Evolutionary conservation across 2,797 vertebrate genomes (phyloP), one percentile per base, ranked within the genome.

Genomic region (Melopsittacus undulatus): DNA sequence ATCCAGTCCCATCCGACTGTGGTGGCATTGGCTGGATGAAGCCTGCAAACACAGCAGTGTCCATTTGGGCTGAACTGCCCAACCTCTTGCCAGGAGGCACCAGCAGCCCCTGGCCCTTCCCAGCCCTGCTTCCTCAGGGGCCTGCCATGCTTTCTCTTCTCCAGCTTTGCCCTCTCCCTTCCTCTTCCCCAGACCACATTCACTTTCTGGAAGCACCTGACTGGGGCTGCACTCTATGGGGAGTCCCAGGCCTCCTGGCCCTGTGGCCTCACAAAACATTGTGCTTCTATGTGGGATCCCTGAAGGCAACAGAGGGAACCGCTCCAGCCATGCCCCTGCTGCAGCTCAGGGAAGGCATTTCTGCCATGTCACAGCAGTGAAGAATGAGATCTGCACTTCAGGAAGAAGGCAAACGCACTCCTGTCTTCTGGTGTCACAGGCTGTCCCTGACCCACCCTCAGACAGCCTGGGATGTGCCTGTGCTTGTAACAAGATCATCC

Each of bases 1-100:
- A 98, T 98, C 99, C 99, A 99, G 96, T 99, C 98, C 99, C 99
- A 99, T 29, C 98, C 98, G 93, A 99, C 96, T 0, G 98, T 98
- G 63, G 95, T 46, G 73, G 77, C 77, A 77, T 98, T 98, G 84
- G 98, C 98, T 89, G 98, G 98, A 96, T 99, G 99, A 75, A 99
- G 98, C 97, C 99, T 99, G 97, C 93, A 98, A 89, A 75, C 29
- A 97, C 45, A 97, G 81, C 27, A 38, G 56, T 36, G 85, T 61
- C 68, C 23, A 3, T 97, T 89, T 95, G 70, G 43, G 45, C 51
- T 67, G 66, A 86, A 78, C 40, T 48, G n/a, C 62, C 40, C 3
- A 1, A 56, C 36, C 2, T 3, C 15, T 26, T 18, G 11, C 29
- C 13, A 51, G 66, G 42, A 85, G 32, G 43, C 57, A 64, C 0